Evolutionary conservation across 2,888 invertebrate species (phyloP), one percentile per base, ranked within the genome.

Genomic region (Euplagia quadripunctaria): DNA sequence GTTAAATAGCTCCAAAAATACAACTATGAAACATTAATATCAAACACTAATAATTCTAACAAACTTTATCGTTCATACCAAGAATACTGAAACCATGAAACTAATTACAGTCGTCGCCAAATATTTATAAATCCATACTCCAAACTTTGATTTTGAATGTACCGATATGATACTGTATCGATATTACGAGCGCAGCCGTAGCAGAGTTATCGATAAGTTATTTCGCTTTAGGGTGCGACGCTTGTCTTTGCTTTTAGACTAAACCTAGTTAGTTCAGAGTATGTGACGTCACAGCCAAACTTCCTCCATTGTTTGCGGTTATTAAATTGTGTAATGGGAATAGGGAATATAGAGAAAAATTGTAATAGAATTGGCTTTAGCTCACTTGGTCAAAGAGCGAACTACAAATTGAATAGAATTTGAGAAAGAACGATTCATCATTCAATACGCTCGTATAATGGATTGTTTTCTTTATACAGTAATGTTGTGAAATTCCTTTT

Each of bases 241-340:
- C 86, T 82, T 86, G 87, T 89, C 89, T 88, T 86, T 89, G 87
- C 89, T 87, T 85, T 87, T 79, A 85, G 79, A 83, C 81, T 78
- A 87, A 91, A 91, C 86, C 87, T 85, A 82, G 89, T 91, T 92
- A 89, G 86, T 78, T 85, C 83, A 81, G 84, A 80, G 79, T 79
- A 82, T 84, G 81, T 85, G 87, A 88, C 87, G 89, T 89, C 88
- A 87, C 80, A 86, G 84, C 76, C 79, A 70, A 80, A 90, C 87
- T 86, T 82, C 85, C 86, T 84, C 76, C 79, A 86, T 85, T 86
- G 83, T 84, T 80, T 83, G 79, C 74, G 85, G 86, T 87, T 90
- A 90, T 90, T 88, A 89, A 86, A 89, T 89, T 89, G 84, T 77
- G 73, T 78, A 67, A 80, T 69, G 71, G 71, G 71, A 81, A 82